phyloP scores from a whole-genome alignment of 2,888 invertebrate genomes.

The Drosophila affinis region DNA sequence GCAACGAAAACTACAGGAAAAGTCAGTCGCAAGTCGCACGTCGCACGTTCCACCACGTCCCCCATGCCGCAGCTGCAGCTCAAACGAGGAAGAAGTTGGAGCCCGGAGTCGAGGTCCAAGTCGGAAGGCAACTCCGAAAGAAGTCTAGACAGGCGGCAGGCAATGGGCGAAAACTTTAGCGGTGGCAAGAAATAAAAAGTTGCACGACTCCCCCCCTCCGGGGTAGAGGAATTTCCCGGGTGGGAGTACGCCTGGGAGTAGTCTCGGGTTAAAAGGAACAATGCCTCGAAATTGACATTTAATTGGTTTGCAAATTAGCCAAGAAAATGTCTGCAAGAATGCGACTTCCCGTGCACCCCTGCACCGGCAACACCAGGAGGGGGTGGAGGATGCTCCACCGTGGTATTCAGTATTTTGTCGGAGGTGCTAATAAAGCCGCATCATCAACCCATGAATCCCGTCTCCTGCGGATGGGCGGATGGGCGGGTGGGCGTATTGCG shows the following conservation, averaged over 20 bases:
- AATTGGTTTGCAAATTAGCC: slow-evolving; percentile 81
- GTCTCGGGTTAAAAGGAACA: slow-evolving; percentile 51
- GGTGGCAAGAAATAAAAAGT: slow-evolving; percentile 49
- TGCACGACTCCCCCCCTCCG: neutral
- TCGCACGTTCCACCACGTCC: too few relatives aligned
- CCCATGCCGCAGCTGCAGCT: neutral
- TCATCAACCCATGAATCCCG: slow-evolving; percentile 4
- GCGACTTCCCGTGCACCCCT: slow-evolving; percentile 23
- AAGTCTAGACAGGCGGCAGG: slow-evolving; percentile 68
- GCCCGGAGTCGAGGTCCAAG: slow-evolving; percentile 29
- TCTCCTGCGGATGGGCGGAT: too few relatives aligned
- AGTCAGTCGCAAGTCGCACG: slow-evolving; percentile 24
- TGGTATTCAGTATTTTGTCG: slow-evolving; percentile 6
- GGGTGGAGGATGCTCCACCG: neutral
- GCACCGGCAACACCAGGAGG: neutral
- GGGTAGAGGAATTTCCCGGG: neutral
- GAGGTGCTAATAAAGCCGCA: slow-evolving; percentile 65
- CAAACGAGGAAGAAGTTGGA: slow-evolving; percentile 53
- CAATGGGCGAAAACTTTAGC: slow-evolving; percentile 66
- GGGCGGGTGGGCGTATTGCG: slow-evolving; percentile 4
- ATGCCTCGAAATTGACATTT: slow-evolving; percentile 81
- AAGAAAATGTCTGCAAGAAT: slow-evolving; percentile 22
- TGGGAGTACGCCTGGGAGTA: neutral
- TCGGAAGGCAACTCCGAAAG: slow-evolving; percentile 31
- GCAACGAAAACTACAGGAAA: slow-evolving; percentile 64